phyloP scores from a whole-genome alignment of 2,113 vertebrate species.

The Clarias batrachus region DNA sequence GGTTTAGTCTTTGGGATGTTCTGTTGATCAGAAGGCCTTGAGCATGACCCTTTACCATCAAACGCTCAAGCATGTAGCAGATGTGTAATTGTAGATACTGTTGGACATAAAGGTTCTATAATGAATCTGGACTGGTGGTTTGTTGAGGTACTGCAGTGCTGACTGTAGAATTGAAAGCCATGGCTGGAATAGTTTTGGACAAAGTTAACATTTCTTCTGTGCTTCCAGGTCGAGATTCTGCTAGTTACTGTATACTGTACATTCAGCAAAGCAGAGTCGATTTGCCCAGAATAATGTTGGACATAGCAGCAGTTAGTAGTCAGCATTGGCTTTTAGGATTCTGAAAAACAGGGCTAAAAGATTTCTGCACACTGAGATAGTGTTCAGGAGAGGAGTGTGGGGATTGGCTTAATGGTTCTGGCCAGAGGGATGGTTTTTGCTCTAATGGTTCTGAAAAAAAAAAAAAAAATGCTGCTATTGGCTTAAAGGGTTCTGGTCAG shows the following conservation, averaged over 20 bases:
- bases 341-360: neutral
- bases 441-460: neutral
- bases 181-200: neutral
- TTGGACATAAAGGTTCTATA: neutral
- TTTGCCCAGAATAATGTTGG: neutral
- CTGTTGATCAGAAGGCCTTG: neutral
- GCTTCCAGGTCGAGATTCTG: neutral
- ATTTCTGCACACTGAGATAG: neutral
- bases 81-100: neutral
- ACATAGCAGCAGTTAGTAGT: neutral
- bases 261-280: neutral
- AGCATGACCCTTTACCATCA: neutral
- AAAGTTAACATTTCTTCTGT: neutral
- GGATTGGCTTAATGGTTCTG: conserved; percentile 10
- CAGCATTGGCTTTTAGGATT: neutral
- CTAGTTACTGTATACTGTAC: neutral
- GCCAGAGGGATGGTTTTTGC: neutral
- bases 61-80: neutral
- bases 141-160: neutral
- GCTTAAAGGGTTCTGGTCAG: conserved; percentile 17
- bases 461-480: neutral
- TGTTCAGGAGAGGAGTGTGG: neutral
- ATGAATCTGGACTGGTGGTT: neutral
- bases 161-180: no score
- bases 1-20: neutral